phyloP scores from a whole-genome alignment of 2,113 vertebrate genomes.

The Neomonachus schauinslandi region DNA sequence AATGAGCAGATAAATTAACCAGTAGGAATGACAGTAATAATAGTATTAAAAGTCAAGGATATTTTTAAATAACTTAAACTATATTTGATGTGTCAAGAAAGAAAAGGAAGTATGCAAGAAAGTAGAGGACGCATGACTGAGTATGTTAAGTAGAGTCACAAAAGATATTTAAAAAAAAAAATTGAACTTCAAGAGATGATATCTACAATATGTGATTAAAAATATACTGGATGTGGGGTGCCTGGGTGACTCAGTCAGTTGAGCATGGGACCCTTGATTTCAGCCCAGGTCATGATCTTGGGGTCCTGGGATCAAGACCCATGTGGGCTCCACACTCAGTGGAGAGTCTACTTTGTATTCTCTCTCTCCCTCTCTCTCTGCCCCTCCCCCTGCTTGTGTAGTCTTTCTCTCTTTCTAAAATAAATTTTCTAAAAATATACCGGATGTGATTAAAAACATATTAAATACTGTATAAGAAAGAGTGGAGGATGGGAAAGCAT shows the following conservation, averaged over 20 bases:
- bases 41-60: not conserved
- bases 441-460: not conserved
- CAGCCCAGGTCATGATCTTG: not conserved
- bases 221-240: not conserved
- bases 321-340: not conserved
- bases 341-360: no score
- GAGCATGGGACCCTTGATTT: not conserved
- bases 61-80: not conserved
- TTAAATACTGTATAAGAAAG: not conserved
- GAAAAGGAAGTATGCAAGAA: not conserved
- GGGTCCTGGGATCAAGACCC: not conserved
- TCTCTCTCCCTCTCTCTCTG: not conserved
- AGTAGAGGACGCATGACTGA: not conserved
- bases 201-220: not conserved
- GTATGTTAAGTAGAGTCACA: not conserved
- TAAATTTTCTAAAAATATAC: not conserved
- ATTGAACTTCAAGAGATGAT: not conserved
- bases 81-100: not conserved
- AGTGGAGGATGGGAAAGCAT: not conserved
- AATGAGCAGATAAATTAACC: not conserved
- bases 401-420: not conserved
- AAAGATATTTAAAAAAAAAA: not conserved
- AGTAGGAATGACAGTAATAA: not conserved
- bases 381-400: not conserved
- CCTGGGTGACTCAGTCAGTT: not conserved